These are phyloP conservation scores for Baccha elongata DNA, from an alignment of 2,888 invertebrate genomes.

Conservation along the genomic window DNA sequence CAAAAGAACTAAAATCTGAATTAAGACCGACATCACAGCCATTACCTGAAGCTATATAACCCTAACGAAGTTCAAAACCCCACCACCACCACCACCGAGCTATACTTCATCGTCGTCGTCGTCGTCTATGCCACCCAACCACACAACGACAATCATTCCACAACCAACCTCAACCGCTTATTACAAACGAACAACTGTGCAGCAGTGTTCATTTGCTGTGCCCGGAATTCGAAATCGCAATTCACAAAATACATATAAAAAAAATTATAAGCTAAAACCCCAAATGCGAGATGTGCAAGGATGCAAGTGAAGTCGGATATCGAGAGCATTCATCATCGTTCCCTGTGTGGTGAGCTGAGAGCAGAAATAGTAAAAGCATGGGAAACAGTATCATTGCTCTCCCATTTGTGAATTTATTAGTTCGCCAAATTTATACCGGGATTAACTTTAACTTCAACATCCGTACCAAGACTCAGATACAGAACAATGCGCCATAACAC, in stretches of 20 bases:
- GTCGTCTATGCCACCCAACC: background rate
- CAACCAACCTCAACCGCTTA: conserved; percentile 54
- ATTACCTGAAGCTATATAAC: conserved; percentile 34
- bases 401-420: conserved; percentile 70
- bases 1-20: conserved; percentile 39
- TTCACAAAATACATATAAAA: too few species aligned
- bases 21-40: conserved; percentile 45
- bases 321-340: conserved; percentile 72
- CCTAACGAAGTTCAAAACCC: conserved; percentile 39
- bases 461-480: conserved; percentile 22
- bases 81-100: background rate
- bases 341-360: conserved; percentile 33
- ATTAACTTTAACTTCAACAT: conserved; percentile 61
- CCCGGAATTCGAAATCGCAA: conserved; percentile 57
- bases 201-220: conserved; percentile 25
- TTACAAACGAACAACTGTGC: conserved; percentile 46
- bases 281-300: conserved; percentile 65
- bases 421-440: conserved; percentile 67
- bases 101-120: background rate
- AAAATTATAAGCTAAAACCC: conserved; percentile 47
- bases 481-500: background rate
- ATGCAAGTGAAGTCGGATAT: conserved; percentile 72
- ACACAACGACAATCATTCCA: conserved; percentile 11
- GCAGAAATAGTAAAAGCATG: conserved; percentile 2
- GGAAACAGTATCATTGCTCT: conserved; percentile 57